phyloP scores from a whole-genome alignment of 37 sponge, comb jelly and placozoan genomes.

The Mnemiopsis leidyi region DNA sequence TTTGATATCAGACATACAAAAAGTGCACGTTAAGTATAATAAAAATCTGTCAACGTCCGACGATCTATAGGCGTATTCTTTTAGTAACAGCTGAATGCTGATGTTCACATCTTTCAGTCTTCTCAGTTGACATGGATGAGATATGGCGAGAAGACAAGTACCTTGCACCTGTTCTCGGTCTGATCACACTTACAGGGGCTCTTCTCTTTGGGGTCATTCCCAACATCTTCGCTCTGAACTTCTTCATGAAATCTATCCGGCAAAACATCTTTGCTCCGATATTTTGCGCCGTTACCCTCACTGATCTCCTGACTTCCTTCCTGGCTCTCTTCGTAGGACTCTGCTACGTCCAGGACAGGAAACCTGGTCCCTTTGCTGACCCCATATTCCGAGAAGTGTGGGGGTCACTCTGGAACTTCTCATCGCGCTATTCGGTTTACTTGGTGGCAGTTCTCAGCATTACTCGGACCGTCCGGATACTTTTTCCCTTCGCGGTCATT shows the following conservation, averaged over 20 bases:
- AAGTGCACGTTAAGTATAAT: too few species aligned
- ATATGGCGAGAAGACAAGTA: not conserved
- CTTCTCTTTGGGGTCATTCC: not conserved
- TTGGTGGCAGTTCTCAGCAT: conserved; percentile 20
- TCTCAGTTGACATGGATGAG: not conserved
- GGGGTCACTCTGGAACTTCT: conserved; percentile 55
- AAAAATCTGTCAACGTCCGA: too few species aligned
- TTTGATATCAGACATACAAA: too few species aligned
- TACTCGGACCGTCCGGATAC: not conserved
- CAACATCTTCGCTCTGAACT: not conserved
- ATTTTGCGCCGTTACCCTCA: not conserved
- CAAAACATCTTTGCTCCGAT: not conserved
- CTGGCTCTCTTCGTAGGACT: conserved; percentile 3
- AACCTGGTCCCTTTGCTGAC: not conserved
- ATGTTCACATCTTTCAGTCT: too few species aligned
- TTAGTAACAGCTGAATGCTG: too few species aligned
- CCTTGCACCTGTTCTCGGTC: not conserved
- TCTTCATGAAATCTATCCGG: not conserved
- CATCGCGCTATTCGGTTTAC: not conserved
- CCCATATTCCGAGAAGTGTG: not conserved
- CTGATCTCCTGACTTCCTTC: conserved; percentile 13
- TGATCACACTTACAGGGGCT: not conserved
- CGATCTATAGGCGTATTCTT: too few species aligned
- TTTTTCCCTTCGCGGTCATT: conserved; percentile 9
- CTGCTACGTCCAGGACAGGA: not conserved